phyloP scores from a whole-genome alignment of 2,113 vertebrate genomes.

The Emydocephalus ijimae region DNA sequence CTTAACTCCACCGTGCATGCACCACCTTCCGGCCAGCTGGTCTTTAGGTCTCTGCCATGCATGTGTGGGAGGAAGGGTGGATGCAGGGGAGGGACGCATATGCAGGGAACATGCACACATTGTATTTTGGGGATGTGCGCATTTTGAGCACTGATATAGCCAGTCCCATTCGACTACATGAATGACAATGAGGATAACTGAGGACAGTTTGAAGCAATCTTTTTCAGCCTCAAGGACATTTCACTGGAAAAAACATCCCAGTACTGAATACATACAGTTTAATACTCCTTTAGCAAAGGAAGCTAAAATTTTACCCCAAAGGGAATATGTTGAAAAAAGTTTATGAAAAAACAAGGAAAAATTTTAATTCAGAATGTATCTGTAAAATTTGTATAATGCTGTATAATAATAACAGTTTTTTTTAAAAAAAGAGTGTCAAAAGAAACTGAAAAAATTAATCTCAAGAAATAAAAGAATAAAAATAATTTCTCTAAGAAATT shows the following conservation, averaged over 20 bases:
- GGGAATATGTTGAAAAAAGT: background rate
- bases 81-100: too few species aligned
- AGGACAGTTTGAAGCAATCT: background rate
- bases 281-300: background rate
- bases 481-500: too few species aligned
- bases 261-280: background rate
- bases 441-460: background rate
- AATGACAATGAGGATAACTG: background rate
- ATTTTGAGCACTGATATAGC: too few species aligned
- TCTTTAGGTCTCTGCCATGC: too few species aligned
- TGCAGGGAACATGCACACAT: too few species aligned
- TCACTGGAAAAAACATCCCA: background rate
- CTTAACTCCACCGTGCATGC: too few species aligned
- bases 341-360: background rate
- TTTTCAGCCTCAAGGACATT: background rate
- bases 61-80: too few species aligned
- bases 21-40: too few species aligned
- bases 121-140: too few species aligned
- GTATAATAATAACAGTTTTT: background rate
- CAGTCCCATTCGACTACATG: background rate
- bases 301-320: background rate
- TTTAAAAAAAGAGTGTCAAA: background rate
- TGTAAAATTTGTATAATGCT: background rate
- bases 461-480: background rate
- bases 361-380: background rate